Evolutionary conservation across 1,140 invertebrate species (phyloP), one percentile per base, ranked within the genome.

Genomic region (Anastatus disparis): DNA sequence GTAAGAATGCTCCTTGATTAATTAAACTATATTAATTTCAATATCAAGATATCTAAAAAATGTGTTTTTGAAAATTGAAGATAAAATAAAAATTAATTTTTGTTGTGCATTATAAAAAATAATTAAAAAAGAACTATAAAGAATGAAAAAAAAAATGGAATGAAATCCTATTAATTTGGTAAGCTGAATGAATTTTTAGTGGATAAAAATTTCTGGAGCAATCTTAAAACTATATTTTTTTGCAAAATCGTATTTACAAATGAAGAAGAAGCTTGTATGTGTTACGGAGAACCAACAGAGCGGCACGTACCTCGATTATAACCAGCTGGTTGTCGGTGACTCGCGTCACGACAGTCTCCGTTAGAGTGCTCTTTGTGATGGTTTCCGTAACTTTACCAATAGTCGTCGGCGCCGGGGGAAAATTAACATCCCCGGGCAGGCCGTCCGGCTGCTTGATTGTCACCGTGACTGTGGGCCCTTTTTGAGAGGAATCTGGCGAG

Each of bases 321-420:
- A 95, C 88, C 86, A 94, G 89, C 79, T 93, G 90, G 89, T 97
- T 97, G 86, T 97, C 93, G 72, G 95, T 97, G 83, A 96, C 90
- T 76, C 95, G 89, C 72, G 95, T 97, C 82, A 96, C 94, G 74
- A 95, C 94, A 52, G 95, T 97, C 88, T 97, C 95, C 76, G 95
- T 96, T 86, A 95, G 93, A 64, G 94, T 96, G 80, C 94, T 95
- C 90, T 95, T 96, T 81, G 94, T 96, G 88, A 96, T 94, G 82
- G 92, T 94, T 88, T 97, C 95, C 76, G 94, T 96, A 87, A 94
- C 92, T 87, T 90, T 90, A 81, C 95, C 95, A 77, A 94, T 88
- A 67, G 91, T 89, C 64, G 91, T 93, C 56, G 94, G 94, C 58
- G 94, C 88, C 74, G 94, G 93, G 71, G 94, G 94, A 77, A 96